Percentiles rank a stretch among this genome's conserved stretches.
Evolutionary conservation across 2,113 vertebrate genomes (phyloP).

Genomic region (Plectropomus leopardus): DNA sequence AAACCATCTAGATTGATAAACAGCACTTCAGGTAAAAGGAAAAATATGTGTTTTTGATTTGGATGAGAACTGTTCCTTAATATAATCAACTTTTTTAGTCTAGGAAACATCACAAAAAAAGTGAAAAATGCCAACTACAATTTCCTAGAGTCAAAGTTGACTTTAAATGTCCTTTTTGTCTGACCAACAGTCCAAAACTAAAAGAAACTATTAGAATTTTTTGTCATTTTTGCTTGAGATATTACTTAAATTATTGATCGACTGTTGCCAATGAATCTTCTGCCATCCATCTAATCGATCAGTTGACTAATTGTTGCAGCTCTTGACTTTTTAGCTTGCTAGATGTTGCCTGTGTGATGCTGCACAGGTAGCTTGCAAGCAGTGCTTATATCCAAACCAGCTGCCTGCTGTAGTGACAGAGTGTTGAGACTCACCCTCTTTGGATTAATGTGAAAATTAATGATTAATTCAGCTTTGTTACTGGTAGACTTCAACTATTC

Average conservation of each 20-base stretch:
- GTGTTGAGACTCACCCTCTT: neutral
- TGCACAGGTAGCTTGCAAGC: neutral
- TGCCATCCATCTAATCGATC: no score
- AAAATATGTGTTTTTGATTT: no score
- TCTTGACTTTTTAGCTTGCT: neutral
- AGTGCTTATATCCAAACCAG: neutral
- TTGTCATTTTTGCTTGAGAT: neutral
- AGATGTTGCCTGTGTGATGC: neutral
- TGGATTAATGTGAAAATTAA: neutral
- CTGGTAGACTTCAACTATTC: neutral
- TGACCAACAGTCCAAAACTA: neutral
- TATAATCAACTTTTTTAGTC: no score
- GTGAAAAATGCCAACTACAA: neutral
- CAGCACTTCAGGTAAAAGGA: no score
- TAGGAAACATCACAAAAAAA: no score
- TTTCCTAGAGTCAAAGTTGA: neutral
- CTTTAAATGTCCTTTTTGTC: neutral
- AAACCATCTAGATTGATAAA: no score
- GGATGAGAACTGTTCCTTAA: no score
- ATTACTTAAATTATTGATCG: no score
- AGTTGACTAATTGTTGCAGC: no score
- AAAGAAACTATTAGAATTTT: neutral
- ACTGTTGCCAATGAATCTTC: no score
- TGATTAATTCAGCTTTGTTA: conserved; percentile 10
- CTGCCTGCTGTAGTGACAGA: neutral